Conservation (phyloP, 2,797 vertebrate species). For the Pelodytes ibericus region DNA sequence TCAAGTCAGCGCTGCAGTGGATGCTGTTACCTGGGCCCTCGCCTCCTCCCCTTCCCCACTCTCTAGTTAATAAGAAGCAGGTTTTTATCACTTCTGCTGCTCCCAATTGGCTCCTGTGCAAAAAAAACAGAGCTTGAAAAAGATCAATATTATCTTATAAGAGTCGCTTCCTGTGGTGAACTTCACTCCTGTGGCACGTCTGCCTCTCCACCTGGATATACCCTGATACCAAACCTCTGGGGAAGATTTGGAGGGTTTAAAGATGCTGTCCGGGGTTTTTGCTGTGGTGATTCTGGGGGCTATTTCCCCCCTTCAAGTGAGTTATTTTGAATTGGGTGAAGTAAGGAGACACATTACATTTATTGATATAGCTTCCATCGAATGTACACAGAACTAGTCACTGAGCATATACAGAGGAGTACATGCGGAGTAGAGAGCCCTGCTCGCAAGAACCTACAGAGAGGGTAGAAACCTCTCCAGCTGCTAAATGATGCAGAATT, state of each 20-base stretch:
- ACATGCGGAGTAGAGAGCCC: no score
- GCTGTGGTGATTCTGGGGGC: neutral
- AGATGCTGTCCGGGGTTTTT: slow-evolving; percentile 22
- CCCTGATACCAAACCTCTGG: neutral
- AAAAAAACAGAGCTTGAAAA: slow-evolving; percentile 25
- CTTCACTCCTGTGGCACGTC: neutral
- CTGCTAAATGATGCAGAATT: no score
- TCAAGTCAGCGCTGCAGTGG: no score
- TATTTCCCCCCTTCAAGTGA: neutral
- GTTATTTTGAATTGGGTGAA: neutral
- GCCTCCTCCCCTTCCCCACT: slow-evolving; percentile 9
- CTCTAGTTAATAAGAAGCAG: slow-evolving; percentile 52
- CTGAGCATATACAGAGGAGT: no score
- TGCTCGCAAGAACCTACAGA: no score
- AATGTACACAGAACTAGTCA: no score
- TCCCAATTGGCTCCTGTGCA: slow-evolving; percentile 53
- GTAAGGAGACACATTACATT: no score
- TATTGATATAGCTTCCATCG: no score
- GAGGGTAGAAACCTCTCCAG: no score
- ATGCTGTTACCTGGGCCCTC: neutral
- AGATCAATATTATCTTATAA: slow-evolving; percentile 46
- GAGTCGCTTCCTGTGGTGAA: slow-evolving; percentile 3
- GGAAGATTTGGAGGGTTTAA: slow-evolving; percentile 13
- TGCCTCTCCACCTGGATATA: slow-evolving; percentile 12
- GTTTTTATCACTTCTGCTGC: slow-evolving; percentile 36